Conservation (phyloP, 2,888 invertebrate genomes). For the Acleris holmiana region DNA sequence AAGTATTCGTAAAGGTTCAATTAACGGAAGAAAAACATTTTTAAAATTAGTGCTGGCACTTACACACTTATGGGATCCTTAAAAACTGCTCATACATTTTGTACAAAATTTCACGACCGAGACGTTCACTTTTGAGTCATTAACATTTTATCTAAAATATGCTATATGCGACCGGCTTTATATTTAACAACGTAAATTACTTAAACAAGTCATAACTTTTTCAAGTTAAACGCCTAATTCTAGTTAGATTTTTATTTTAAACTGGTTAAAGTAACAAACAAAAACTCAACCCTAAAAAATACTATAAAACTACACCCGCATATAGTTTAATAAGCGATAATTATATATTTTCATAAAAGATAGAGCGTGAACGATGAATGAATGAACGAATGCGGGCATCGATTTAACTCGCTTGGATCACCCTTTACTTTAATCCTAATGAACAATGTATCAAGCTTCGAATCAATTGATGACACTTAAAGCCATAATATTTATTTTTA, state of each 20-base stretch:
- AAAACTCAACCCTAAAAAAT: constrained; percentile 53
- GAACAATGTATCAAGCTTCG: constrained; percentile 58
- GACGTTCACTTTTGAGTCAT: no score
- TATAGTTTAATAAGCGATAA: constrained; percentile 74
- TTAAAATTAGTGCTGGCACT: no score
- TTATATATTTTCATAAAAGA: constrained; percentile 80
- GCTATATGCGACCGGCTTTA: no score
- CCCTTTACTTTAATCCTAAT: constrained; percentile 65
- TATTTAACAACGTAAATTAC: no score
- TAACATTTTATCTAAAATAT: no score
- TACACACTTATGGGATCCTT: no score
- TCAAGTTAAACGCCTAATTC: no score
- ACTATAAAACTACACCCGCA: constrained; percentile 68
- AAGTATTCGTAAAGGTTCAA: no score
- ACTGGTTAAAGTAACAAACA: constrained; percentile 18
- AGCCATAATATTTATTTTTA: constrained; percentile 9
- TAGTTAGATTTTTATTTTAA: background rate
- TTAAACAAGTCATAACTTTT: no score
- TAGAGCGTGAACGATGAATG: constrained; percentile 53
- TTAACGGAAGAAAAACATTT: no score
- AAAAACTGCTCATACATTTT: no score
- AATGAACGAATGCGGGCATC: constrained; percentile 71
- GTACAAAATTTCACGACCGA: no score
- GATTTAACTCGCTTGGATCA: constrained; percentile 73
- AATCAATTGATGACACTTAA: constrained; percentile 41